A percentile compares a stretch with the other conserved stretches of the same genome.
These are phyloP conservation scores for Notodonta dromedarius DNA, from an alignment of 2,888 invertebrate species.

Conservation along the genomic window DNA sequence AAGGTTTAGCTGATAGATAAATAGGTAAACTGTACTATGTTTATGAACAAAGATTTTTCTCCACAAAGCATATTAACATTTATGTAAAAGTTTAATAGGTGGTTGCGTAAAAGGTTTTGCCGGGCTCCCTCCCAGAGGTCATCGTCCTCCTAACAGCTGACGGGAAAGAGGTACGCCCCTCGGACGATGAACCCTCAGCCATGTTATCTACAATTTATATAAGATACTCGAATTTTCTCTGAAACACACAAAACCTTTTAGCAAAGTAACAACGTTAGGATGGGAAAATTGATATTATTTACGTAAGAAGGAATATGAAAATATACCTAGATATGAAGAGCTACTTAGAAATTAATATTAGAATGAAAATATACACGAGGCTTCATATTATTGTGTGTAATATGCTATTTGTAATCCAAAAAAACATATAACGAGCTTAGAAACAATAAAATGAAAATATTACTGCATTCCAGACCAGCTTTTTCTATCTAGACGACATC, in stretches of 20 bases:
- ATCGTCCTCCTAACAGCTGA: conserved; percentile 72
- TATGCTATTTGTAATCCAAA: no score
- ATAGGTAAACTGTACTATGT: not conserved
- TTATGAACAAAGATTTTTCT: conserved; percentile 9
- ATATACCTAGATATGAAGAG: no score
- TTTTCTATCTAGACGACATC: no score
- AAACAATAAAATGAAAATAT: no score
- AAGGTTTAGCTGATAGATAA: not conserved
- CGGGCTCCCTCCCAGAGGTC: conserved; percentile 48
- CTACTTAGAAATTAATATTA: not conserved
- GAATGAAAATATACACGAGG: no score
- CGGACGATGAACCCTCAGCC: conserved; percentile 57
- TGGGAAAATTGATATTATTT: conserved; percentile 22
- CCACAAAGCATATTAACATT: conserved; percentile 18
- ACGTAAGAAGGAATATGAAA: conserved; percentile 6
- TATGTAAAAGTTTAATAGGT: conserved; percentile 29
- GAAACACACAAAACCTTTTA: conserved; percentile 27
- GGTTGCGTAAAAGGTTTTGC: conserved; percentile 31
- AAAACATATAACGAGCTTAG: no score
- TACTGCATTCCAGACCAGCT: no score
- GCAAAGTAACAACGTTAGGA: conserved; percentile 18
- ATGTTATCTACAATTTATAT: conserved; percentile 35
- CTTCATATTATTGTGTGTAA: not conserved
- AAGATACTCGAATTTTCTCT: conserved; percentile 24
- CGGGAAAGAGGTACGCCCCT: conserved; percentile 62